Percentiles rank a stretch among this genome's conserved stretches.
Conservation (phyloP, 1,140 invertebrate species). For the Heliconius himera region DNA sequence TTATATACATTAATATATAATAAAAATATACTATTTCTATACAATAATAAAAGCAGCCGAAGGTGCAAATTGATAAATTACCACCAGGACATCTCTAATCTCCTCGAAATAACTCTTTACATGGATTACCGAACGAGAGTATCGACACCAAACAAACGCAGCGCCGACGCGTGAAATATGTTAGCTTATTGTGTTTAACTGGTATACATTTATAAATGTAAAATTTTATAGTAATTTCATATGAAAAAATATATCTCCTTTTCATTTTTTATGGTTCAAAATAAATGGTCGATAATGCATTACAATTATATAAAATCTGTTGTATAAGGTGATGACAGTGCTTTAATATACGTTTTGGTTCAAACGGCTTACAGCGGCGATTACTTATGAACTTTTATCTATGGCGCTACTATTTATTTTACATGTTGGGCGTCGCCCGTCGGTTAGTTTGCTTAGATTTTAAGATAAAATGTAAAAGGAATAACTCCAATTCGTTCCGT, state of each 20-base stretch:
- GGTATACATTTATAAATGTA: conserved; percentile 34
- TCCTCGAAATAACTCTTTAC: conserved; percentile 62
- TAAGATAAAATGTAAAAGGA: too few species aligned
- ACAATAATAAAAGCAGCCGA: conserved; percentile 1
- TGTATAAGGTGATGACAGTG: conserved; percentile 16
- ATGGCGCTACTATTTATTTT: not conserved
- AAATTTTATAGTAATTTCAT: conserved; percentile 55
- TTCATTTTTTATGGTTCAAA: conserved; percentile 8
- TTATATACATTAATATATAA: not conserved
- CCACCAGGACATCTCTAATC: conserved; percentile 58
- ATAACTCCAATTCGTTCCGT: too few species aligned
- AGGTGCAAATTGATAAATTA: conserved; percentile 73
- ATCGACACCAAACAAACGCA: conserved; percentile 27
- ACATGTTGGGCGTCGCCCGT: too few species aligned
- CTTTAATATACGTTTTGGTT: not conserved
- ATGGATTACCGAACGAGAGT: conserved; percentile 53
- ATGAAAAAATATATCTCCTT: conserved; percentile 54
- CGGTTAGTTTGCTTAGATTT: too few species aligned
- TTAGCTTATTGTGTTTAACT: conserved; percentile 54
- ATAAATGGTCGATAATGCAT: conserved; percentile 33
- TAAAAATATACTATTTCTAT: not conserved
- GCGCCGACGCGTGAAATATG: conserved; percentile 50
- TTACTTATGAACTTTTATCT: not conserved
- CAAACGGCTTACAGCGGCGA: not conserved
- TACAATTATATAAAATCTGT: conserved; percentile 39